Evolutionary conservation across 2,113 vertebrate species (phyloP), one percentile per base, ranked within the genome.

Genomic region (Pitta sordida): DNA sequence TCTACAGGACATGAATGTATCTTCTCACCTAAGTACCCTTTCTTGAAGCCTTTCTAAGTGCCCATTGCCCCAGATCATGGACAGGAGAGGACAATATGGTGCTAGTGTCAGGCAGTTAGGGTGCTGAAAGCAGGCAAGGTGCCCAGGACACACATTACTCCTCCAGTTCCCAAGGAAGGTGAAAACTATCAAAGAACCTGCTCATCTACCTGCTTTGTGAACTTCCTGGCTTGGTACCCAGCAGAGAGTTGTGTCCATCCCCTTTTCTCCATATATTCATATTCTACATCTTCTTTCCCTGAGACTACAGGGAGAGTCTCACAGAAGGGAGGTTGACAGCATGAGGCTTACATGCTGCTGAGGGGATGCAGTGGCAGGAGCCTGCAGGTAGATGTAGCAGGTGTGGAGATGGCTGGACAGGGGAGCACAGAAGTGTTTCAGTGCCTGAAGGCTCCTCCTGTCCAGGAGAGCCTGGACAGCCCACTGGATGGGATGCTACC

Each of bases 371-470:
- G 32, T 70, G 46, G 9, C 52, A 70, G 34, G 55, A 92, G 32
- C 41, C 18, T 23, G 16, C 19, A 64, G 44, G 51, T 49, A 80
- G 52, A 37, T 70, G 34, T 39, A 63, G 23, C 27, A 37, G 41
- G n/a, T 49, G 36, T 22, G 22, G 13, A 74, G 34, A 43, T 51
- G 39, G 23, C 55, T 82, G 56, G 39, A 67, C 34, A 81, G 29
- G 24, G 32, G 8, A 73, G n/a, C 41, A 62, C 12, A 77, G 80
- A 51, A 67, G 32, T 0, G 0, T 51, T 91, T 74, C 1, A 2
- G 39, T 73, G 23, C 64, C 8, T 1, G 7, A 30, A 78, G 48
- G 19, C 83, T 58, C 19, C 17, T 68, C 4, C 3, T 29, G 30
- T 77, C 32, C 52, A 36, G 21, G 39, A n/a, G 30, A 62, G 49